phyloP scores from a whole-genome alignment of 2,797 vertebrate genomes.

The Mus spretus region DNA sequence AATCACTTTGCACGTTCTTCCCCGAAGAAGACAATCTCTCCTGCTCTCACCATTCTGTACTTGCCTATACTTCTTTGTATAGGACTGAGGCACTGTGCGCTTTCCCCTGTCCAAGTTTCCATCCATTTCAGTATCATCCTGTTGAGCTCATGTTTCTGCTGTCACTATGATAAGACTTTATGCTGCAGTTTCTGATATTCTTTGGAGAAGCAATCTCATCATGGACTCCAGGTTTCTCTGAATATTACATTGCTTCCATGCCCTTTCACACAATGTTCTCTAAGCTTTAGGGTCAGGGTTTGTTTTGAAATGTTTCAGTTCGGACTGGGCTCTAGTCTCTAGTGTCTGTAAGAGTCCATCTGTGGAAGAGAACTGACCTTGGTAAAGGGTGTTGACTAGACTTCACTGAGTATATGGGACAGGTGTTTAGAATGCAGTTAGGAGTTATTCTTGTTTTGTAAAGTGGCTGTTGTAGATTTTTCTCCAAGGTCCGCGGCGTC shows the following conservation, averaged over 20 bases:
- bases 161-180: not conserved
- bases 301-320: not conserved
- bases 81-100: too few species aligned
- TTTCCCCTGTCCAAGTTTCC: not conserved
- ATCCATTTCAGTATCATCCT: not conserved
- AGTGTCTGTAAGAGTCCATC: not conserved
- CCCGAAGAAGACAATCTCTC: not conserved
- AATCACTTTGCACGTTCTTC: not conserved
- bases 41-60: not conserved
- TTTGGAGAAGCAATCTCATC: not conserved
- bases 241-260: not conserved
- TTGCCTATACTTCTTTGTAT: not conserved
- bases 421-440: not conserved
- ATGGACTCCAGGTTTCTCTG: not conserved
- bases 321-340: not conserved
- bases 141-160: not conserved
- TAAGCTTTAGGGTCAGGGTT: not conserved
- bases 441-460: not conserved
- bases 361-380: not conserved
- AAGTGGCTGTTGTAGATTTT: not conserved
- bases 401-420: not conserved
- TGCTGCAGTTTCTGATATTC: not conserved
- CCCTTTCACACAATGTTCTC: not conserved
- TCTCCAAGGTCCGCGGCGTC: not conserved
- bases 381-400: not conserved